These are phyloP conservation scores for Caenorhabditis imperialis DNA, from an alignment of 2,888 invertebrate genomes.

Conservation along the genomic window DNA sequence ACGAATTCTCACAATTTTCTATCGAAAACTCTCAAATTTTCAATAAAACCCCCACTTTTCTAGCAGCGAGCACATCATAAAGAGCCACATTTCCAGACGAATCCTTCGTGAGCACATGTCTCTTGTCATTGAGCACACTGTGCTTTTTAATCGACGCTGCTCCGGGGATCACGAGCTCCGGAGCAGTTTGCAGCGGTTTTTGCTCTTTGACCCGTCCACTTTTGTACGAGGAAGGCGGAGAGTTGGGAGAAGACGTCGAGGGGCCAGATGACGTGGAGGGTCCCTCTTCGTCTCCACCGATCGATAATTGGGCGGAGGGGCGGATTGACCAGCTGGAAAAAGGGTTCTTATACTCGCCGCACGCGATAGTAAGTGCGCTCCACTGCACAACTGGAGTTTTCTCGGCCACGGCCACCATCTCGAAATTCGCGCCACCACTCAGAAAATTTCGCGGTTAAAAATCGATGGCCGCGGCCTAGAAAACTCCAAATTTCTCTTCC, in stretches of 20 bases:
- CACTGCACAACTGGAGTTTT: no score
- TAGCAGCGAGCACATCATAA: slow-evolving; percentile 85
- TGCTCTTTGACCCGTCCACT: background rate
- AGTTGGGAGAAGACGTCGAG: background rate
- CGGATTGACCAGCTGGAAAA: slow-evolving; percentile 46
- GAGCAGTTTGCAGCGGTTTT: slow-evolving; percentile 17
- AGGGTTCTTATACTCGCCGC: no score
- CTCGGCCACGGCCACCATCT: no score
- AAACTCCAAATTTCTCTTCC: no score
- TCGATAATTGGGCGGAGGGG: slow-evolving; percentile 23
- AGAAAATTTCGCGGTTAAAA: no score
- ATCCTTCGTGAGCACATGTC: slow-evolving; percentile 95
- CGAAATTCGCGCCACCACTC: no score
- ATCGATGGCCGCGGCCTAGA: no score
- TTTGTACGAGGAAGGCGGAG: slow-evolving; percentile 4
- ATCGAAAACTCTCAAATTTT: no score
- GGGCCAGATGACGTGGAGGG: slow-evolving; percentile 8
- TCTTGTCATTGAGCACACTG: slow-evolving; percentile 92
- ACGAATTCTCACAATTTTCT: no score
- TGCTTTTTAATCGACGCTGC: slow-evolving; percentile 95
- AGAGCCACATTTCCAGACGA: slow-evolving; percentile 90
- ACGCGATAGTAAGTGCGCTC: no score
- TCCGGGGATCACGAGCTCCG: slow-evolving; percentile 81
- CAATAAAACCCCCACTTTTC: no score
- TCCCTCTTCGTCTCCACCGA: slow-evolving; percentile 37